Evolutionary conservation across 1,140 invertebrate genomes (phyloP), one percentile per base, ranked within the genome.

Genomic region (Pentalonia nigronervosa): DNA sequence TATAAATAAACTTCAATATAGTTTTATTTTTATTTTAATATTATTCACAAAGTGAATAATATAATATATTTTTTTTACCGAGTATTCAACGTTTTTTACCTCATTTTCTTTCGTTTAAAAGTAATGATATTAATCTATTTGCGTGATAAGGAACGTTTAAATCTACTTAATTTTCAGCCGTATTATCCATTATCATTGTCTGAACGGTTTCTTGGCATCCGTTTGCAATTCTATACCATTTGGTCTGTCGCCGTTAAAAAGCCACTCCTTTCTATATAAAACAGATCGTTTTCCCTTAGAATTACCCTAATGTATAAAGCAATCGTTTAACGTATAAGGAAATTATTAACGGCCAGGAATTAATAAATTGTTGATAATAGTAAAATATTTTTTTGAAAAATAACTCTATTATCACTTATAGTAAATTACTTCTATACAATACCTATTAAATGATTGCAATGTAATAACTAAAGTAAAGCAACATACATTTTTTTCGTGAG

Each of bases 181-280:
- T 34, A 56, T 25, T 53, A 53, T 41, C 47, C 48, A 56, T 89
- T 89, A 89, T 34, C n/a, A 89, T 89, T 89, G 48, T 89, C 84
- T 86, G 84, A n/a, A 86, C 45, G 84, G 84, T 86, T 89, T 53
- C 48, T 89, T 89, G 87, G 87, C 87, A 89, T 89, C 87, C 48
- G 48, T 89, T 89, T 2, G 50, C n/a, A 89, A 21, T 53, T 50
- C 47, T 36, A 36, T 88, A 88, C 50, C 87, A 53, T 89, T 89
- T n/a, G n/a, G 34, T 56, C 48, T 36, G 30, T 56, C 50, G 48
- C 87, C 17, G n/a, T 89, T 56, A 36, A 89, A 88, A 89, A 56
- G 30, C 20, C 48, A 89, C 87, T 89, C 47, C 48, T n/a, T 36
- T 34, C 36, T 34, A 56, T 53, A 53, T 76, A 89, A 89, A 89